Evolutionary conservation across 2,797 vertebrate species (phyloP).

Genomic region (Phrynocephalus guinanensis): DNA sequence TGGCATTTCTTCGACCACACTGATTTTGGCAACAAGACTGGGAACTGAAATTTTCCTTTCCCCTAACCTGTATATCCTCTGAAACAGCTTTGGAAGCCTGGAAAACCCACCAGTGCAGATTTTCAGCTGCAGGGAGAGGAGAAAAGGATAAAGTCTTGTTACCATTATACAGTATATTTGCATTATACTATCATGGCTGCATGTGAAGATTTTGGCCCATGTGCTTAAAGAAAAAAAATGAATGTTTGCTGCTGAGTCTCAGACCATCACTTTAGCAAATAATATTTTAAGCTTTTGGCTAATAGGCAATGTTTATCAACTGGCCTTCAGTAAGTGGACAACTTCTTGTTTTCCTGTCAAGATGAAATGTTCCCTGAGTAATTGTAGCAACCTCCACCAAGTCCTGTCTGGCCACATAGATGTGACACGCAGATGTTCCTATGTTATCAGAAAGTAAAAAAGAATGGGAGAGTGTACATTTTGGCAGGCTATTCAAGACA

Average conservation of each 20-base stretch:
- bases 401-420: not conserved
- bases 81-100: too few relatives aligned
- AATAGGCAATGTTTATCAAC: not conserved
- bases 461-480: not conserved
- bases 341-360: not conserved
- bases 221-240: not conserved
- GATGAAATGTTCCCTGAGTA: not conserved
- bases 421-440: not conserved
- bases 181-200: not conserved
- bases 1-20: too few relatives aligned
- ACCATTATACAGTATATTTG: too few relatives aligned
- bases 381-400: not conserved
- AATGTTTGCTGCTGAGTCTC: not conserved
- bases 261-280: not conserved
- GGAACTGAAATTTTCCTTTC: too few relatives aligned
- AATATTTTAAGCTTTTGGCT: not conserved
- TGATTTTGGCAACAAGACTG: too few relatives aligned
- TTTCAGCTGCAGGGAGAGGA: not conserved
- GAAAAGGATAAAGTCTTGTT: too few relatives aligned
- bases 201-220: not conserved
- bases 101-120: too few relatives aligned
- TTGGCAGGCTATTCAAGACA: not conserved
- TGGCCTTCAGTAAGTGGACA: not conserved
- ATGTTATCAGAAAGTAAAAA: not conserved
- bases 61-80: too few relatives aligned